Evolutionary conservation across 1,140 invertebrate species (phyloP), one percentile per base, ranked within the genome.

Genomic region (Sycophaga agraensis): DNA sequence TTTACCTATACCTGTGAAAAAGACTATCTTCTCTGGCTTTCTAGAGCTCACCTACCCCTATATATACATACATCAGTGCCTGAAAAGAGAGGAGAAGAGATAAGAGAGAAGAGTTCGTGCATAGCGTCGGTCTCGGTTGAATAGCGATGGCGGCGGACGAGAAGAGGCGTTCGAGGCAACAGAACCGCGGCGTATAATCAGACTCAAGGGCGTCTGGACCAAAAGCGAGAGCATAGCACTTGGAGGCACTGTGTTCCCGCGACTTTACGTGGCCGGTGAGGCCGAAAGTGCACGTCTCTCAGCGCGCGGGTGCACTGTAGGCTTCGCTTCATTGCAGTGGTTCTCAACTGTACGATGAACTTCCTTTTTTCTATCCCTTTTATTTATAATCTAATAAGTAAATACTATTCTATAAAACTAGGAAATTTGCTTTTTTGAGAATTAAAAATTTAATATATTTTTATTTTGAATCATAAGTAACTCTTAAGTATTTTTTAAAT

Each of bases 171-270:
- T 19, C 3, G 50, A 35, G 21, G 50, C 53, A 49, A 66, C 57
- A 68, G 68, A 64, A 60, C 53, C 54, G 64, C 50, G 68, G 70
- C 66, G 69, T 77, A 76, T 76, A 78, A 78, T 78, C 75, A 71
- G 71, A 76, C 73, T 77, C 74, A 76, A 78, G 76, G 74, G 74
- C 72, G 72, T 78, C 75, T 73, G 74, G 70, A 70, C 70, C 70
- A 72, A 73, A 73, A 73, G 63, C 67, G 59, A 73, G 67, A 28
- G n/a, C n/a, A n/a, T n/a, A n/a, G n/a, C n/a, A n/a, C n/a, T n/a
- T n/a, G n/a, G 61, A 66, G 17, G 39, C 53, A 43, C 12, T 11
- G 16, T n/a, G n/a, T n/a, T n/a, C n/a, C n/a, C 17, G 54, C 63
- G 55, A 64, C 42, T 49, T 39, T 64, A 56, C 57, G 48, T 37